Conservation (phyloP, 2,888 invertebrate genomes). For the Chrysomela aeneicollis region DNA sequence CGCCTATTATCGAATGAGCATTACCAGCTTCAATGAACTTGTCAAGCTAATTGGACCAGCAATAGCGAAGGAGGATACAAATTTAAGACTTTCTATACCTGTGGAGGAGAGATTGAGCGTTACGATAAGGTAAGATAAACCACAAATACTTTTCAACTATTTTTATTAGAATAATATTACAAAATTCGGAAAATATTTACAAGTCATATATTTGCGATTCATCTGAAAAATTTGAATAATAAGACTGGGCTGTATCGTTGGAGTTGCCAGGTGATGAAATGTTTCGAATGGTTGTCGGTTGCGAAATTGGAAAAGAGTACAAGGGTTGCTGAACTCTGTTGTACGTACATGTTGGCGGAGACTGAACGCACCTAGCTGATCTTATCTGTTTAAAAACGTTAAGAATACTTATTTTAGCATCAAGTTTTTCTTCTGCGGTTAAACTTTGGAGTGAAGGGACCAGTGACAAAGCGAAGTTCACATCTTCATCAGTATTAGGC, state of each 20-base stretch:
- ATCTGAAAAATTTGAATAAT: conserved; percentile 1
- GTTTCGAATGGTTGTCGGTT: conserved; percentile 13
- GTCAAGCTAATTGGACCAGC: conserved; percentile 28
- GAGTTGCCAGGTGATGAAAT: conserved; percentile 13
- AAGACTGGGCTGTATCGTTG: neutral
- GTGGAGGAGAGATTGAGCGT: conserved; percentile 20
- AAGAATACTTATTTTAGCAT: conserved; percentile 14
- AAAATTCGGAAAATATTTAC: neutral
- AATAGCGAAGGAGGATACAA: conserved; percentile 21
- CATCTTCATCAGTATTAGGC: neutral
- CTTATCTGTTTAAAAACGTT: conserved; percentile 18
- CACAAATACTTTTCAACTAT: conserved; percentile 6
- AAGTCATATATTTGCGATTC: conserved; percentile 9
- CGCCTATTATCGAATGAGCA: conserved; percentile 25
- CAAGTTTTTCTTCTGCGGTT: conserved; percentile 14
- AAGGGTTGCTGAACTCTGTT: conserved; percentile 11
- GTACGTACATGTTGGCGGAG: conserved; percentile 11
- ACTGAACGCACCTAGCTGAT: neutral
- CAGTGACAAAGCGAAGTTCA: conserved; percentile 1
- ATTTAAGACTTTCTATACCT: conserved; percentile 16
- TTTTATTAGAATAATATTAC: conserved; percentile 16
- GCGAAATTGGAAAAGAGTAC: conserved; percentile 7
- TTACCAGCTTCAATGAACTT: conserved; percentile 25
- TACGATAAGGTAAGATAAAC: conserved; percentile 17
- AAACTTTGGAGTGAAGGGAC: conserved; percentile 8